A percentile compares a stretch with the other conserved stretches of the same genome.
Evolutionary conservation across 2,113 vertebrate genomes (phyloP).

Genomic region (Phalacrocorax aristotelis): DNA sequence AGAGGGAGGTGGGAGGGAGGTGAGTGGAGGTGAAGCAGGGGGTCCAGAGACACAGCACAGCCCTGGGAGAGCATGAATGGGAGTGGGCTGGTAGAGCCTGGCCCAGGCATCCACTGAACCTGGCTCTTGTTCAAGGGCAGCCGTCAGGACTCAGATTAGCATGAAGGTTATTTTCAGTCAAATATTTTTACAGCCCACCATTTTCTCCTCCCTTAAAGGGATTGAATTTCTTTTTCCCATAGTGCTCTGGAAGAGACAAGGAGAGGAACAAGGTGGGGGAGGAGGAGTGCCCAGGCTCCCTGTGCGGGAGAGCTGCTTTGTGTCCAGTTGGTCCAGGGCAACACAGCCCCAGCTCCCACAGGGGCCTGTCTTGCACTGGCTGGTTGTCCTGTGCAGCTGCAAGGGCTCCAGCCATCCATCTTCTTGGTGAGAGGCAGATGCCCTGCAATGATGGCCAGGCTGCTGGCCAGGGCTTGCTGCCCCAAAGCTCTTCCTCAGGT

Average conservation of each 20-base stretch:
- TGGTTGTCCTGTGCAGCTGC: accelerated
- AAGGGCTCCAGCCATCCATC: neutral
- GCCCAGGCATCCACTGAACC: neutral
- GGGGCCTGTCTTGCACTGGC: neutral
- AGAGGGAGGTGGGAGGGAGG: neutral
- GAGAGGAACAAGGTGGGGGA: neutral
- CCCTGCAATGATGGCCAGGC: neutral
- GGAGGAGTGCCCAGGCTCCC: accelerated
- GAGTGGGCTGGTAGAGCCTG: neutral
- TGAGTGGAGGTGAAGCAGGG: accelerated
- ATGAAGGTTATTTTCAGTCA: slow-evolving; percentile 58
- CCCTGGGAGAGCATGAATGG: neutral
- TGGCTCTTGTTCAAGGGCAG: neutral
- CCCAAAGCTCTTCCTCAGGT: neutral
- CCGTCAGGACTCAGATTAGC: slow-evolving; percentile 31
- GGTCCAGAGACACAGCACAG: accelerated
- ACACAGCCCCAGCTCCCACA: accelerated
- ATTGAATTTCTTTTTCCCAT: slow-evolving; percentile 37
- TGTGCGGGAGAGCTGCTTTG: neutral
- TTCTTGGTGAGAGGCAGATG: neutral
- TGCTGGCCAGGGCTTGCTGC: slow-evolving; percentile 27
- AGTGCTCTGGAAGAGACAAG: neutral
- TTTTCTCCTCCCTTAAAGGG: slow-evolving; percentile 17
- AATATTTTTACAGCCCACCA: slow-evolving; percentile 11
- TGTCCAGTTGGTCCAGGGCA: neutral